Conservation (phyloP, 2,797 vertebrate species). For the Sebastes steindachneri region DNA sequence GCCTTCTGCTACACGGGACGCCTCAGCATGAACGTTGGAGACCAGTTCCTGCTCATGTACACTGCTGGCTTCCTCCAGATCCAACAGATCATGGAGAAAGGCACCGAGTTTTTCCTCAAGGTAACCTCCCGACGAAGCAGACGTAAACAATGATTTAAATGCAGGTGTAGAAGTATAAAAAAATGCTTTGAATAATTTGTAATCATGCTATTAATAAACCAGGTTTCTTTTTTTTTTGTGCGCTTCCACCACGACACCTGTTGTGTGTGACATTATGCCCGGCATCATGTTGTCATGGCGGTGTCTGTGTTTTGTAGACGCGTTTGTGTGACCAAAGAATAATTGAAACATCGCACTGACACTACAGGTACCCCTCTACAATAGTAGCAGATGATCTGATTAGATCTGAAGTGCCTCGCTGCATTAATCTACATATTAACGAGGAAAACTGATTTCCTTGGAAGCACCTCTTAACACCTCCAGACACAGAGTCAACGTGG, state of each 20-base stretch:
- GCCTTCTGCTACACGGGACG: constrained; percentile 97
- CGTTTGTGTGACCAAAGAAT: constrained; percentile 16
- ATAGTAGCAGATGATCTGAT: constrained; percentile 50
- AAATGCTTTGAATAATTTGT: neutral
- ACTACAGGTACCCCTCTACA: constrained; percentile 12
- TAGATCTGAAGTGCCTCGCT: constrained; percentile 38
- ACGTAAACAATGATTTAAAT: neutral
- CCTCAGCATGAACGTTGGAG: constrained; percentile 96
- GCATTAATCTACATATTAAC: constrained; percentile 66
- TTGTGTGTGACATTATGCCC: constrained; percentile 6
- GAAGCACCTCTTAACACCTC: constrained; percentile 11
- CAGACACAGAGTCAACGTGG: neutral
- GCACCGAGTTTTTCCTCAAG: constrained; percentile 98
- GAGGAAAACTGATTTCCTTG: constrained; percentile 28
- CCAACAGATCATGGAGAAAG: constrained; percentile 98
- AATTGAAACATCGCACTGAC: constrained; percentile 27
- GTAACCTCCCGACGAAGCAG: constrained; percentile 66
- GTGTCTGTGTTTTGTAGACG: constrained; percentile 39
- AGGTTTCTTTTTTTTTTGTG: neutral
- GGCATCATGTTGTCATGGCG: constrained; percentile 5
- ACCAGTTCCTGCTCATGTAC: constrained; percentile 97
- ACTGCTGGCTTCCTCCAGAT: constrained; percentile 97
- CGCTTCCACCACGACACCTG: neutral
- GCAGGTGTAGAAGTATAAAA: neutral
- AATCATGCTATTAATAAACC: neutral